A percentile compares a stretch with the other conserved stretches of the same genome.
Conservation (phyloP, 2,888 invertebrate species). For the Malachius bipustulatus region DNA sequence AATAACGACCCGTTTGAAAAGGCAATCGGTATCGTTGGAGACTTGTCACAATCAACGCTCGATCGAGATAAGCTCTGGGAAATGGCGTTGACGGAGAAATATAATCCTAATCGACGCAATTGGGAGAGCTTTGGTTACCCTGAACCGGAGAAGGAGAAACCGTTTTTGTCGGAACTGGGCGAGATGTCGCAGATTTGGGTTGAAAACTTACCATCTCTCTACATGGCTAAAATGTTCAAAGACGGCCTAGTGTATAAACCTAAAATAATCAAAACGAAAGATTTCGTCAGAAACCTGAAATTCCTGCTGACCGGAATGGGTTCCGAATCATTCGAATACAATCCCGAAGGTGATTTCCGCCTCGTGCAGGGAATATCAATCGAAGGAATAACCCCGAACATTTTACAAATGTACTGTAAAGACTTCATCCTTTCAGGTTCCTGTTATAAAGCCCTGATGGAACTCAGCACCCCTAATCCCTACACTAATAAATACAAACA, state of each 20-base stretch:
- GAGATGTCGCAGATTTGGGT: conserved; percentile 27
- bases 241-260: conserved; percentile 19
- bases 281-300: conserved; percentile 30
- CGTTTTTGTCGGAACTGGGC: conserved; percentile 32
- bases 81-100: conserved; percentile 22
- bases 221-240: conserved; percentile 19
- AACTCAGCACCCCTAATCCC: conserved; percentile 26
- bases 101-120: conserved; percentile 24
- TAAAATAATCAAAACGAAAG: conserved; percentile 21
- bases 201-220: conserved; percentile 28
- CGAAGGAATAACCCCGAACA: conserved; percentile 27
- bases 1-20: too few species aligned
- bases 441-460: conserved; percentile 31
- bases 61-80: conserved; percentile 29
- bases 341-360: conserved; percentile 25
- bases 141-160: conserved; percentile 30
- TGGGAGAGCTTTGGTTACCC: conserved; percentile 33
- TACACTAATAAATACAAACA: conserved; percentile 26
- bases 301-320: conserved; percentile 32
- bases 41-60: too few species aligned
- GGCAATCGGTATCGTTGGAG: too few species aligned
- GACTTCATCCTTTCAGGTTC: conserved; percentile 29
- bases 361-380: conserved; percentile 26
- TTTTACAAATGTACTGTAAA: conserved; percentile 26
- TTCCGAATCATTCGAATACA: conserved; percentile 28